Conservation (phyloP, 2,113 vertebrate genomes). For the Lepus americanus region DNA sequence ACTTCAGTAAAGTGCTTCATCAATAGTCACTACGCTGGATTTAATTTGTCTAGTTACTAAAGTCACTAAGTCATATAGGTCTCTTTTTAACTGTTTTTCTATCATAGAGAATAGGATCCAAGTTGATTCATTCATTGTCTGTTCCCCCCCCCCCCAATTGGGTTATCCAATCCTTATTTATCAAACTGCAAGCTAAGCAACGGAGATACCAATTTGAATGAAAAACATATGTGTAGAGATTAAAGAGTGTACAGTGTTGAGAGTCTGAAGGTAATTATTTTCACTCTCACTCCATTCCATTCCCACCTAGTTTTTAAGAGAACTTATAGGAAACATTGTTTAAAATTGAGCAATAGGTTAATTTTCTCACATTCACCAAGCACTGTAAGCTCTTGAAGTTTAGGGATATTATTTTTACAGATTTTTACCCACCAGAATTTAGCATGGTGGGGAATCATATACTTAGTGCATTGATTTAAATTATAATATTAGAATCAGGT, state of each 20-base stretch:
- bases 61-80: not conserved
- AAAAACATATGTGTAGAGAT: not conserved
- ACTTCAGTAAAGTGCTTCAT: not conserved
- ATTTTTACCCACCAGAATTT: conserved; percentile 47
- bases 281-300: not conserved
- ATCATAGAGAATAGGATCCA: not conserved
- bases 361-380: conserved; percentile 28
- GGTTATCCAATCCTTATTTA: conserved; percentile 21
- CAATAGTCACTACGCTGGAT: not conserved
- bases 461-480: conserved; percentile 48
- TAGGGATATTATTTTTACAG: conserved; percentile 47
- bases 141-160: not conserved
- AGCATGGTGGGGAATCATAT: not conserved
- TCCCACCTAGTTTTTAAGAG: conserved; percentile 37
- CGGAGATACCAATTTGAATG: conserved; percentile 22
- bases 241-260: not conserved
- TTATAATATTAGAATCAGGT: conserved; percentile 53
- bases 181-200: conserved; percentile 17
- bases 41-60: not conserved
- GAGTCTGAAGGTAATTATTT: not conserved
- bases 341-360: conserved; percentile 37
- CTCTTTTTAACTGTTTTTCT: conserved; percentile 33
- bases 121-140: conserved; percentile 4
- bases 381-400: not conserved
- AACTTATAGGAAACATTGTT: not conserved